Evolutionary conservation across 2,888 invertebrate genomes (phyloP).

Genomic region (Pharmacophagus antenor): DNA sequence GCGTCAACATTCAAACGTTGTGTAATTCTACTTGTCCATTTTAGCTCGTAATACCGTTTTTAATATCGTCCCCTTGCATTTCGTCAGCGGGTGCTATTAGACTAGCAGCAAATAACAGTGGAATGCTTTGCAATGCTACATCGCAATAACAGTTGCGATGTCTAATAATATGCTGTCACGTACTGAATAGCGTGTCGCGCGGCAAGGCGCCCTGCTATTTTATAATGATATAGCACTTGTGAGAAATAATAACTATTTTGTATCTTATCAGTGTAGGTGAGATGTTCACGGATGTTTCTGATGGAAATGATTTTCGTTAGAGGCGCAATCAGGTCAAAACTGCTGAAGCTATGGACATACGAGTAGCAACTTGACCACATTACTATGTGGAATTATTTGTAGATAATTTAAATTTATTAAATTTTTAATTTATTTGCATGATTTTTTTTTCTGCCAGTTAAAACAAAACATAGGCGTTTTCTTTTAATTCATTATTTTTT

Average conservation of each 20-base stretch:
- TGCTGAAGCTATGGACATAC: too few relatives aligned
- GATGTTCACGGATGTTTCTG: background rate
- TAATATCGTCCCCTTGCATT: conserved; percentile 24
- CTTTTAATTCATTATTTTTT: too few relatives aligned
- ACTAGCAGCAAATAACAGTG: conserved; percentile 19
- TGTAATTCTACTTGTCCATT: conserved; percentile 19
- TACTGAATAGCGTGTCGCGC: conserved; percentile 18
- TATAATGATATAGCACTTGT: conserved; percentile 25
- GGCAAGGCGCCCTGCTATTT: conserved; percentile 20
- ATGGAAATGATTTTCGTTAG: too few relatives aligned
- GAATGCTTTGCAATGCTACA: conserved; percentile 14
- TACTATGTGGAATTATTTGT: too few relatives aligned
- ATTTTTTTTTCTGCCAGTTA: too few relatives aligned
- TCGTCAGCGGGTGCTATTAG: conserved; percentile 21
- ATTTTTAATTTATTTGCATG: too few relatives aligned
- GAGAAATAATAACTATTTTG: conserved; percentile 11
- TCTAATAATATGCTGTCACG: conserved; percentile 25
- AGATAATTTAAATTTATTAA: too few relatives aligned
- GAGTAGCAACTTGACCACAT: too few relatives aligned
- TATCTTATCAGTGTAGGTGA: background rate
- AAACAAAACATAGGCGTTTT: too few relatives aligned
- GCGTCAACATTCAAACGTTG: conserved; percentile 15
- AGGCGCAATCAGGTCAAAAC: too few relatives aligned
- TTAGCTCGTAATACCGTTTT: conserved; percentile 28
- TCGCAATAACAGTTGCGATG: conserved; percentile 21